Conservation (phyloP, 2,113 vertebrate species). For the Rhinolophus ferrumequinum region DNA sequence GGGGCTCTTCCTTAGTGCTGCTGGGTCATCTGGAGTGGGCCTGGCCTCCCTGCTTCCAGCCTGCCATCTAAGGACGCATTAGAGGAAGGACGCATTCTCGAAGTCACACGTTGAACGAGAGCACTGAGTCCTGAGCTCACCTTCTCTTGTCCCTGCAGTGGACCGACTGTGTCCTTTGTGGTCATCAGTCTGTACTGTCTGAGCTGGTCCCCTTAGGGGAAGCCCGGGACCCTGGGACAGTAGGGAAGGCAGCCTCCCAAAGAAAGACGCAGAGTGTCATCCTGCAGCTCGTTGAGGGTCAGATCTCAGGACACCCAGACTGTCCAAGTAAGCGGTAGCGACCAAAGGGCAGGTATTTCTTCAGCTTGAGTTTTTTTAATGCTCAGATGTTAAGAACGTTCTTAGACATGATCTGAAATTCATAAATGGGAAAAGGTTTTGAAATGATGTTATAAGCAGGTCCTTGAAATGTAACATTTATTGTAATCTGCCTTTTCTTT, state of each 20-base stretch:
- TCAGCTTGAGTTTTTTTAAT: neutral
- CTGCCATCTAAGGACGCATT: too few species aligned
- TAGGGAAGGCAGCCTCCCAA: too few species aligned
- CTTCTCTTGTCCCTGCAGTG: neutral
- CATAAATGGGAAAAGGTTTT: neutral
- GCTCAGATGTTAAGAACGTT: neutral
- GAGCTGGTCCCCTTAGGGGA: neutral
- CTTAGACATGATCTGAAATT: neutral
- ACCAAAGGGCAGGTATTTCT: neutral
- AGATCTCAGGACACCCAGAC: neutral
- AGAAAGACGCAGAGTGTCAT: neutral
- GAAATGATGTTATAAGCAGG: neutral
- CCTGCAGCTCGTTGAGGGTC: neutral
- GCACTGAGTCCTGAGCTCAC: fast-evolving
- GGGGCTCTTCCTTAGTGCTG: neutral
- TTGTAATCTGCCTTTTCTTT: neutral
- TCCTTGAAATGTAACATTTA: neutral
- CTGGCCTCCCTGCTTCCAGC: neutral
- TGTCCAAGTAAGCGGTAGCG: neutral
- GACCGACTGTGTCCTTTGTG: neutral
- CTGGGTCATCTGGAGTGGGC: neutral
- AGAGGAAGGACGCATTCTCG: neutral
- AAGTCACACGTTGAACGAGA: neutral
- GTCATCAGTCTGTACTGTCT: neutral
- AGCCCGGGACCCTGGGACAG: neutral